These are phyloP conservation scores for Penaeus vannamei DNA, from an alignment of 1,140 invertebrate genomes.

Conservation along the genomic window DNA sequence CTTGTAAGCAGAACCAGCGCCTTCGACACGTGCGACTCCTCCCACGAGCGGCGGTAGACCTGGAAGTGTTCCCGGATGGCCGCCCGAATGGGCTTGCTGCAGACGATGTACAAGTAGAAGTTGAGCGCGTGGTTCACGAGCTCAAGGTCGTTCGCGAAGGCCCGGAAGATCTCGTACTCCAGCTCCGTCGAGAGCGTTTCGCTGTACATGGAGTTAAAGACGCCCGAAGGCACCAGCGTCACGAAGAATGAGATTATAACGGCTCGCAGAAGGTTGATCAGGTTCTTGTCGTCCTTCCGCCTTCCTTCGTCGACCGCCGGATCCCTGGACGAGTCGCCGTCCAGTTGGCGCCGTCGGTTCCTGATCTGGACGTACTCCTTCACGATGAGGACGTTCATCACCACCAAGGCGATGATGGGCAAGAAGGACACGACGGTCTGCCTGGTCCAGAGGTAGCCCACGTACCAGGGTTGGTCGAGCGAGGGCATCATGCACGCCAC, in stretches of 20 bases:
- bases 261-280: constrained; percentile 68
- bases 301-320: constrained; percentile 24
- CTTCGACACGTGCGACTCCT: not conserved
- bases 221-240: constrained; percentile 69
- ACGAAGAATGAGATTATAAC: constrained; percentile 70
- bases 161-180: constrained; percentile 69
- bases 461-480: constrained; percentile 58
- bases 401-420: constrained; percentile 67
- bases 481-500: constrained; percentile 64
- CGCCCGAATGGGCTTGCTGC: constrained; percentile 63
- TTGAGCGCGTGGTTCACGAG: constrained; percentile 70
- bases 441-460: constrained; percentile 68
- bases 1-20: not conserved
- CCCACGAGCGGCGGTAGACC: not conserved
- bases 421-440: constrained; percentile 68
- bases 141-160: constrained; percentile 70
- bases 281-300: constrained; percentile 68
- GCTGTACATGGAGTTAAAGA: constrained; percentile 68
- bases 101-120: constrained; percentile 70
- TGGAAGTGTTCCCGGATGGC: not conserved
- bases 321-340: not conserved
- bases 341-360: not conserved
- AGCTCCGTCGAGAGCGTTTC: constrained; percentile 68
- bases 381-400: constrained; percentile 69
- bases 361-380: constrained; percentile 30